These are phyloP conservation scores for Acarapis woodi DNA, from an alignment of 1,140 invertebrate species.

Conservation along the genomic window DNA sequence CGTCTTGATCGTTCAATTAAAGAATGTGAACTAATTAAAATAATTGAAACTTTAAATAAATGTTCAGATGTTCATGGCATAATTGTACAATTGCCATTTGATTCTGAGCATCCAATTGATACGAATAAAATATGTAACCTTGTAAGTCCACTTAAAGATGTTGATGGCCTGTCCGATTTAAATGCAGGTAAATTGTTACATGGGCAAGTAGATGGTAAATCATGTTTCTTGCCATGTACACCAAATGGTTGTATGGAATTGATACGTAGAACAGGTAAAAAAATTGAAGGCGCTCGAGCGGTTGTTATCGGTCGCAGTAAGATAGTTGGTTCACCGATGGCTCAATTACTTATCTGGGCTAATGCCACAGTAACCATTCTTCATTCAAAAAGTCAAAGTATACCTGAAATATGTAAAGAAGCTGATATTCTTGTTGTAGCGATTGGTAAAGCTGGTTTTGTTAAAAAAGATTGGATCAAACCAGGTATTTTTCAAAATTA, in stretches of 20 bases:
- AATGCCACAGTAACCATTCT: slow-evolving; percentile 88
- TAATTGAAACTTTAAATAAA: slow-evolving; percentile 45
- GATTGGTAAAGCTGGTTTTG: slow-evolving; percentile 65
- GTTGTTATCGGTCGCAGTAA: slow-evolving; percentile 71
- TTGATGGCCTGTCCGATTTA: slow-evolving; percentile 46
- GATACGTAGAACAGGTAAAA: slow-evolving; percentile 33
- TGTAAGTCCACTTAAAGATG: slow-evolving; percentile 61
- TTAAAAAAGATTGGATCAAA: slow-evolving; percentile 88
- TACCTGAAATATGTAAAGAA: slow-evolving; percentile 33
- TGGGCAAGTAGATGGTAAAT: slow-evolving; percentile 32
- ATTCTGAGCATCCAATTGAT: slow-evolving; percentile 48
- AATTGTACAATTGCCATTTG: slow-evolving; percentile 81
- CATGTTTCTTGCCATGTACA: slow-evolving; percentile 68
- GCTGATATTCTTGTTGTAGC: slow-evolving; percentile 92
- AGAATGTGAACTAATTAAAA: slow-evolving; percentile 37
- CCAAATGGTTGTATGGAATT: slow-evolving; percentile 73
- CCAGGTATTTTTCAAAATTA: slow-evolving; percentile 20
- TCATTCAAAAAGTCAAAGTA: slow-evolving; percentile 67
- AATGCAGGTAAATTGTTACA: slow-evolving; percentile 52
- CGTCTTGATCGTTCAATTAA: slow-evolving; percentile 49
- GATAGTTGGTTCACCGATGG: slow-evolving; percentile 82
- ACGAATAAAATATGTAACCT: slow-evolving; percentile 45
- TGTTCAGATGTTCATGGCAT: slow-evolving; percentile 68
- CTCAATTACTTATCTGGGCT: slow-evolving; percentile 81
- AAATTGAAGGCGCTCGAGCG: slow-evolving; percentile 37